Base-by-base conservation (phyloP, 2,888 invertebrate genomes). In the Ariolimax columbianus region DNA sequence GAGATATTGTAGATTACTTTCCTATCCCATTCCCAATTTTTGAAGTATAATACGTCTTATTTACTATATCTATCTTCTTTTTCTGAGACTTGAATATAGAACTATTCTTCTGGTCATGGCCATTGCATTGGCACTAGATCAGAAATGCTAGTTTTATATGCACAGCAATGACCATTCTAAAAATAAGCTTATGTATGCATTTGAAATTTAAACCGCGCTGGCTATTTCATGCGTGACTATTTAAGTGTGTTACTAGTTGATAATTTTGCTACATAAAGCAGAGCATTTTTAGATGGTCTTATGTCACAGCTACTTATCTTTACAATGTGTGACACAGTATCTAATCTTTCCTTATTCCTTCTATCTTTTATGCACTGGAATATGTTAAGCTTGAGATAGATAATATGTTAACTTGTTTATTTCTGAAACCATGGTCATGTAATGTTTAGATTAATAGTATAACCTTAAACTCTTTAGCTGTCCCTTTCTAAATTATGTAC, bases 221-320 rank as follows among this genome's bases (percentile, higher is more conserved):
- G 40, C 26, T 26, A 40, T 40, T 72, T 40, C 40, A 72, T 72
- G 26, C 19, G 23, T 72, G 72, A 72, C 40, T 40, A 40, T 23
- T 72, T n/a, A 72, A 72, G 72, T 40, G 11, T 72, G 72, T 72
- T 40, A 40, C 72, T 38, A 72, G 72, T 40, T 3, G 17, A 66
- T 33, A 19, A 26, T 36, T 38, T 38, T 72, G 26, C 38, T 40
- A 72, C 38, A 75, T 51, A 51, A 75, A 47, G 55, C 47, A 26
- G 38, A 40, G 43, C 40, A 79, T 68, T 81, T 81, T 81, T 70
- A 72, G 81, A 81, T 81, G 81, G 81, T 81, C 81, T 43, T n/a
- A 36, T 30, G 17, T 43, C 43, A 79, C 43, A 79, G 40, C 30
- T 40, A n/a, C 26, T n/a, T 9, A 40, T 7, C 40, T 26, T 72